Evolutionary conservation across 2,888 invertebrate species (phyloP), one percentile per base, ranked within the genome.

Genomic region (Agrenia bidenticulata): DNA sequence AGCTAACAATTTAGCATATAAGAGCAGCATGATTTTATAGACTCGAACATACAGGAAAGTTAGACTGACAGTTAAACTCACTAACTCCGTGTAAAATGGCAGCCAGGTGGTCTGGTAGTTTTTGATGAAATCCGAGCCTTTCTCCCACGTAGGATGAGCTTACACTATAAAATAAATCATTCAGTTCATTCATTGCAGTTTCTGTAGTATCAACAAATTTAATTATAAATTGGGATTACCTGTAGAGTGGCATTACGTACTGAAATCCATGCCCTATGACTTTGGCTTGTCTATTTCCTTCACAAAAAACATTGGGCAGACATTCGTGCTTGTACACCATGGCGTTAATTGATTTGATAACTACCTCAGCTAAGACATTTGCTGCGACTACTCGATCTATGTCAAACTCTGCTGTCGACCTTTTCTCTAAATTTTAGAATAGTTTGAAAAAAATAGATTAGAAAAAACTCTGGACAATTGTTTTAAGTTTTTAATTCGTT

Each of bases 261-360:
- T 72, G 67, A 58, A 73, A 75, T 17, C 70, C 69, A 24, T 45
- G 61, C 4, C 69, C 66, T 51, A 73, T 63, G 15, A 71, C 39
- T 53, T 61, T 63, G 0, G 73, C 71, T 55, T 71, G 65, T 11
- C 69, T 67, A 66, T 74, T 73, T 45, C 69, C 73, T 7, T 75
- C 73, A 61, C 75, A 75, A 49, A 75, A 65, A 1, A 66, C 42
- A 51, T 64, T 65, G 19, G 69, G 65, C 2, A 73, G 19, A 51
- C 75, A 75, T 60, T 75, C 75, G 54, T 75, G 67, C 23, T 72
- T 54, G 9, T 67, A 26, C 9, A 66, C 57, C 68, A 73, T 73
- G 17, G 63, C 65, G 49, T 75, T 73, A 42, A 75, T 74, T 11
- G 75, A 71, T 55, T 57, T 67, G 23, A 71, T 58, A 13, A 75